Evolutionary conservation across 35 echinoderm and acorn worm genomes (phyloP), one percentile per base, ranked within the genome.

Genomic region (Apostichopus parvimensis): DNA sequence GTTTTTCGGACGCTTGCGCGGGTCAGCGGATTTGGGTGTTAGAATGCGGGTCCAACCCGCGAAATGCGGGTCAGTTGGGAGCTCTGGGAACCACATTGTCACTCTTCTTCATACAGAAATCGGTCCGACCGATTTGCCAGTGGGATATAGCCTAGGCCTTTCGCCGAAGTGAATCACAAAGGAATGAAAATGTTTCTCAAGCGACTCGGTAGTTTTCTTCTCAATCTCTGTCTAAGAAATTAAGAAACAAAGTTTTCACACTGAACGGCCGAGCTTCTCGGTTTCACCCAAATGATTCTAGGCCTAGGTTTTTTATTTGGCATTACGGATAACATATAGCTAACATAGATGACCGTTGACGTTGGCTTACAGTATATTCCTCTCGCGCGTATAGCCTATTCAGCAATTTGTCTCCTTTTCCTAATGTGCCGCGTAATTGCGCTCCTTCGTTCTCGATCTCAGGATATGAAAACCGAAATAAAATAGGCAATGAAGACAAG

Each of bases 181-280:
- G 54, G 18, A 87, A 53, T 4, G 77, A 34, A 57, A 92, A 94
- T 56, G 95, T 90, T 17, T 64, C 55, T 54, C 84, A 71, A 23
- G 82, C 92, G 21, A 96, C 90, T n/a, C 95, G 66, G 80, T 93
- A 95, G 73, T 95, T 93, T 73, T 93, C 87, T 9, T 80, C n/a
- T 88, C 87, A 94, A 25, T 94, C 77, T 1, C 4, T 18, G 26
- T 94, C 68, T 9, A 65, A 68, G 13, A 84, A 94, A 12, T 94
- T 82, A 2, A 82, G 14, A n/a, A 82, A 82, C 79, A 82, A 57
- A n/a, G 34, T 82, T 82, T 55, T 82, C 45, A 53, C 53, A 82
- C 34, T 45, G 34, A 11, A 82, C 79, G 6, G 79, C 79, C 28
- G 79, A 55, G 28, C 79, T 82, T 56, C 79, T 82, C 9, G 54